phyloP scores from a whole-genome alignment of 2,113 vertebrate genomes.

The Sphyrna mokarran region DNA sequence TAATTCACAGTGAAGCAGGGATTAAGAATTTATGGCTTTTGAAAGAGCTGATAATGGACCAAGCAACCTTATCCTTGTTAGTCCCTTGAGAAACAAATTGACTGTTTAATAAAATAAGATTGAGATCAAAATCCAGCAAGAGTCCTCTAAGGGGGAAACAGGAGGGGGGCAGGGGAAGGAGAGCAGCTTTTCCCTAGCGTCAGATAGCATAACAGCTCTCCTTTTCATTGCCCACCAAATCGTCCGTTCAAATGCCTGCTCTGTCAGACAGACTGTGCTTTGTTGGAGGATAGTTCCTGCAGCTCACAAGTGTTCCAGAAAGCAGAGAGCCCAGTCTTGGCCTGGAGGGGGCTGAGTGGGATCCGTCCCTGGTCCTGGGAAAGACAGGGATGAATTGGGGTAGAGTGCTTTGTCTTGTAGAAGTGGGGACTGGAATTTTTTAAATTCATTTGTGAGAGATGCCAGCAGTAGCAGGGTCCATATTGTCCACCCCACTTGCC shows the following conservation, averaged over 20 bases:
- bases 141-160: not conserved
- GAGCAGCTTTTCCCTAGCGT: not conserved
- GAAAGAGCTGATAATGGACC: slow-evolving; percentile 41
- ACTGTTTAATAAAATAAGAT: slow-evolving; percentile 35
- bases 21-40: slow-evolving; percentile 71
- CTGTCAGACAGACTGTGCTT: not conserved
- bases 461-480: not conserved
- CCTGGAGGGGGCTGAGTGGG: not conserved
- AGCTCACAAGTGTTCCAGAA: not conserved
- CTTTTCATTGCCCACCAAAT: not conserved
- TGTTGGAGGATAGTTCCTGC: not conserved
- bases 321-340: not conserved
- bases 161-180: not conserved
- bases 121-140: slow-evolving; percentile 25
- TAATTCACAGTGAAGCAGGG: slow-evolving; percentile 73
- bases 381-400: not conserved
- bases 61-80: slow-evolving; percentile 44
- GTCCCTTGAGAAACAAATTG: slow-evolving; percentile 39
- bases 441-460: not conserved
- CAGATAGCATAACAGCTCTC: slow-evolving; percentile 28
- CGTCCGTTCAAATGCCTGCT: not conserved
- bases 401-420: not conserved
- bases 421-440: not conserved
- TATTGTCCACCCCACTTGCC: not conserved
- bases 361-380: not conserved